Percentiles rank a stretch among this genome's conserved stretches.
phyloP scores from a whole-genome alignment of 2,113 vertebrate genomes.

The Channa argus region DNA sequence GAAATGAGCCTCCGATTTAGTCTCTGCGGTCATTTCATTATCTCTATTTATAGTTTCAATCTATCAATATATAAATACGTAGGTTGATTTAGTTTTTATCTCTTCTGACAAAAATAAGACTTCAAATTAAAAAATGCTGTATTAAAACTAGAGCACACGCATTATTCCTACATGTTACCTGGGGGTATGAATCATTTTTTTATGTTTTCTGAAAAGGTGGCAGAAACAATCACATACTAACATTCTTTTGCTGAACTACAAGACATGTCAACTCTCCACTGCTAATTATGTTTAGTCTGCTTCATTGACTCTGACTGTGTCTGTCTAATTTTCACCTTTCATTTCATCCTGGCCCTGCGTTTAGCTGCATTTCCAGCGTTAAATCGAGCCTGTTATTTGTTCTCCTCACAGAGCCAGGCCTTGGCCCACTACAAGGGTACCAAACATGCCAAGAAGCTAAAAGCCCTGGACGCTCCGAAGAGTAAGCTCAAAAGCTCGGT shows the following conservation, averaged over 20 bases:
- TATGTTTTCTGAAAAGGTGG: not conserved
- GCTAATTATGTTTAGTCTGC: conserved; percentile 65
- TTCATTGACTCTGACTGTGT: conserved; percentile 83
- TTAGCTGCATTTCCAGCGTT: conserved; percentile 72
- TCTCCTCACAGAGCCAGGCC: conserved; percentile 96
- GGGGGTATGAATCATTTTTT: not conserved
- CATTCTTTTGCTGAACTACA: not conserved
- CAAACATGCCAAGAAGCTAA: conserved; percentile 99
- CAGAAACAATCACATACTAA: not conserved
- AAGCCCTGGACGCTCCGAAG: conserved; percentile 95
- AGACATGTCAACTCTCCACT: conserved; percentile 8
- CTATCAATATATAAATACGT: no score
- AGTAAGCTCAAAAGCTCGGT: conserved; percentile 92
- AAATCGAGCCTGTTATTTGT: conserved; percentile 89
- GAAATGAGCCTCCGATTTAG: not conserved
- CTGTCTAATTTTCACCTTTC: conserved; percentile 85
- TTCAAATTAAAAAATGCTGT: conserved; percentile 1
- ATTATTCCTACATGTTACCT: no score
- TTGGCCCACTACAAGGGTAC: conserved; percentile 99
- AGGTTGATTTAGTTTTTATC: no score
- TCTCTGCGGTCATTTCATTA: conserved; percentile 3
- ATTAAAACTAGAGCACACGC: no score
- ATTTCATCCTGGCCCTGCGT: conserved; percentile 73
- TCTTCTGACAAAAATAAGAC: not conserved
- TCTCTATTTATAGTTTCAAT: not conserved